Conservation (phyloP, 2,888 invertebrate species). For the Pocota personata region DNA sequence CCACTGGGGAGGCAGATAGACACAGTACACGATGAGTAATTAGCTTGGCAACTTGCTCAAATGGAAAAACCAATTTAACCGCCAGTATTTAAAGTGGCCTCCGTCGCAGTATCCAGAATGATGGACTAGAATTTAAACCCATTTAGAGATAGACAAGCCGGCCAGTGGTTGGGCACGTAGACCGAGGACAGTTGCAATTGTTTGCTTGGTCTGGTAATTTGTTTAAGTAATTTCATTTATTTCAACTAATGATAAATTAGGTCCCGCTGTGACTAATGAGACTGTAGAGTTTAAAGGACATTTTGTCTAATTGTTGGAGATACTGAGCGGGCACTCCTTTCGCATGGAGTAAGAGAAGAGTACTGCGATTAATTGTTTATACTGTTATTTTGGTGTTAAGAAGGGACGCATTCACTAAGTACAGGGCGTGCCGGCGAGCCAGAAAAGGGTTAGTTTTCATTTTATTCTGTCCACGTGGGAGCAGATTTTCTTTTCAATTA, state of each 20-base stretch:
- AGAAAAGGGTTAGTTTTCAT: neutral
- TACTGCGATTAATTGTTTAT: neutral
- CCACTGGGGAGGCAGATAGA: slow-evolving; percentile 12
- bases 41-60: slow-evolving; percentile 70
- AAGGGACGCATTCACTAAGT: neutral
- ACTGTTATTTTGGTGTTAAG: neutral
- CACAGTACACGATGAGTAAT: slow-evolving; percentile 66
- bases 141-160: slow-evolving; percentile 39
- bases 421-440: neutral
- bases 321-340: slow-evolving; percentile 44
- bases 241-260: slow-evolving; percentile 70
- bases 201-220: slow-evolving; percentile 70
- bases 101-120: slow-evolving; percentile 33
- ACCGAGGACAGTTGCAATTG: slow-evolving; percentile 59
- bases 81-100: slow-evolving; percentile 69
- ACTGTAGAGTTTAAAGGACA: slow-evolving; percentile 55
- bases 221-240: slow-evolving; percentile 73
- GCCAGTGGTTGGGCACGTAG: slow-evolving; percentile 4
- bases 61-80: slow-evolving; percentile 73
- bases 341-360: neutral
- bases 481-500: neutral
- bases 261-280: slow-evolving; percentile 67
- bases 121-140: slow-evolving; percentile 55
- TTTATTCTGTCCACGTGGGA: neutral
- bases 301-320: slow-evolving; percentile 64